phyloP scores from a whole-genome alignment of 2,888 invertebrate genomes.

The Parnassius apollo region DNA sequence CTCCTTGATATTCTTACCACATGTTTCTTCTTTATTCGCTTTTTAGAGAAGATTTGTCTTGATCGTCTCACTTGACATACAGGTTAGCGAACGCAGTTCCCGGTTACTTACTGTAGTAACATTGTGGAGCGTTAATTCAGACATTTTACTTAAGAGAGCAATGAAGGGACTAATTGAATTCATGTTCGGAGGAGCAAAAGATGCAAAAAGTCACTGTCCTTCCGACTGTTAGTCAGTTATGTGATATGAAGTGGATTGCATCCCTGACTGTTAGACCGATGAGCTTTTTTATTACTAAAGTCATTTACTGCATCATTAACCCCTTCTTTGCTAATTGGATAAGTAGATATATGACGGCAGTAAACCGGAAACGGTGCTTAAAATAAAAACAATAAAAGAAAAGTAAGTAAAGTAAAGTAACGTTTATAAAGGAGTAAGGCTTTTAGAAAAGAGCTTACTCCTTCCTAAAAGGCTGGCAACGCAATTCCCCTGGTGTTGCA shows the following conservation, averaged over 20 bases:
- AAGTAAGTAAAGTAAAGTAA: no score
- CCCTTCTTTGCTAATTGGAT: not conserved
- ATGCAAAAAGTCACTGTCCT: slow-evolving; percentile 8
- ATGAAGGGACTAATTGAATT: slow-evolving; percentile 22
- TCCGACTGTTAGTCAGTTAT: slow-evolving; percentile 32
- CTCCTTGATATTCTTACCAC: slow-evolving; percentile 62
- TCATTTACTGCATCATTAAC: not conserved
- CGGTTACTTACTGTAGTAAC: slow-evolving; percentile 6
- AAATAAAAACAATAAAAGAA: no score
- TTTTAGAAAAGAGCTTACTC: no score
- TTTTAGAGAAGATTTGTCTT: no score
- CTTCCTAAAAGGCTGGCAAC: no score
- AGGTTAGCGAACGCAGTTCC: no score
- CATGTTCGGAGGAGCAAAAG: slow-evolving; percentile 27
- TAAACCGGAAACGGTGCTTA: not conserved
- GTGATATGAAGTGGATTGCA: slow-evolving; percentile 33
- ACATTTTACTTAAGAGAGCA: slow-evolving; percentile 25
- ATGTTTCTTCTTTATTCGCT: no score
- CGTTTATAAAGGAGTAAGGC: no score
- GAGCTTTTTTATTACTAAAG: slow-evolving; percentile 23
- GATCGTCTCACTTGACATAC: no score
- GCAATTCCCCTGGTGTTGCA: no score
- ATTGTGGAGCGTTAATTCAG: slow-evolving; percentile 52
- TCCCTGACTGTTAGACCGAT: slow-evolving; percentile 23
- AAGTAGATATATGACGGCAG: not conserved